Evolutionary conservation across 2,888 invertebrate genomes (phyloP), one percentile per base, ranked within the genome.

Genomic region (Caenorhabditis plicata): DNA sequence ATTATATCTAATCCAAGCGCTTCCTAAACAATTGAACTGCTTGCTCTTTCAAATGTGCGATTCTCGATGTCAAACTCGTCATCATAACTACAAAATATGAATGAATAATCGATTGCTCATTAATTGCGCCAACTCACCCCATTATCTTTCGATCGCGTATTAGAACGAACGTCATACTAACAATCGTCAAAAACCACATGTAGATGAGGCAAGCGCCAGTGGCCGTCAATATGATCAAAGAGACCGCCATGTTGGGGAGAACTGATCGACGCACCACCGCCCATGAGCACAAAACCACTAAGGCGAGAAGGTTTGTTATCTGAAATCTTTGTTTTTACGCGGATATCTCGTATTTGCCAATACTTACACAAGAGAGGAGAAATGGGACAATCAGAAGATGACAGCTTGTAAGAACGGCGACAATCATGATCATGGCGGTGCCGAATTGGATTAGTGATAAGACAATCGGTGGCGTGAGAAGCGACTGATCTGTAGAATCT

Each of bases 341-440:
- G 8, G 9, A 25, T 3, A 23, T 23, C 17, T 4, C 7, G 15
- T 8, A 36, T 5, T 20, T 27, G 29, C 8, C 19, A 2, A 23
- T 1, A 23, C 61, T 51, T 53, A 63, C 63, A 47, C 60, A 60
- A 11, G 62, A 54, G 32, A 60, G 29, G 29, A 67, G 25, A 43
- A 74, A 74, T 1, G 74, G 74, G 4, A 69, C 13, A 3, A 74
- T 36, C n/a, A 71, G 63, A 40, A 50, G 52, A 32, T 74, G 68
- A 11, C 53, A 55, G 46, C 72, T 67, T 23, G 64, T 66, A 25
- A 73, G 57, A 36, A 74, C 58, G 11, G 70, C 74, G 25, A 67
- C 57, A 13, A 74, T 63, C 42, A 74, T 49, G 22, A 74, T 49
- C 67, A 67, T 67, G 0, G 67, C 45, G 3, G 67, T 51, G 35